These are phyloP conservation scores for Sycophaga agraensis DNA, from an alignment of 1,140 invertebrate species.

Conservation along the genomic window DNA sequence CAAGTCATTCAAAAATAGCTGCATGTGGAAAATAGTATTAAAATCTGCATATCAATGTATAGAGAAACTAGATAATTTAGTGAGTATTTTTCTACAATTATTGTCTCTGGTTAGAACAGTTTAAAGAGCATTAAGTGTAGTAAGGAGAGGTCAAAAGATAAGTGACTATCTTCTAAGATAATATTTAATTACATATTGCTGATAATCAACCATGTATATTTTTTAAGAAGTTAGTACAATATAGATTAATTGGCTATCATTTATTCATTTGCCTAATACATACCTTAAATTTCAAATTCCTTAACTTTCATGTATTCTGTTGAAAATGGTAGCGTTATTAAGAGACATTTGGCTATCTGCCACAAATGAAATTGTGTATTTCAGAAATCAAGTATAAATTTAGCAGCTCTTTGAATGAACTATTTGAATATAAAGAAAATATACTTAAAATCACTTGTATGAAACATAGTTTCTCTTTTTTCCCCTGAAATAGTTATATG, in stretches of 20 bases:
- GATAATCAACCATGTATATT: too few species aligned
- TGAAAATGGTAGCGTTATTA: neutral
- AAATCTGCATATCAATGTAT: slow-evolving; percentile 8
- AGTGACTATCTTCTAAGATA: too few species aligned
- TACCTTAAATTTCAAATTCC: neutral
- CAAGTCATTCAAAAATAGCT: slow-evolving; percentile 33
- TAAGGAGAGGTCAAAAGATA: slow-evolving; percentile 30
- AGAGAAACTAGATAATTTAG: slow-evolving; percentile 7
- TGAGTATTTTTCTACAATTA: slow-evolving; percentile 6
- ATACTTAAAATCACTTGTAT: too few species aligned
- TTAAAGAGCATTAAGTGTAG: slow-evolving; percentile 4
- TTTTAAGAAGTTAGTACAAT: too few species aligned
- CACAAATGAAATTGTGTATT: slow-evolving; percentile 13
- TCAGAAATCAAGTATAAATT: slow-evolving; percentile 17
- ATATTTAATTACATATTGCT: neutral
- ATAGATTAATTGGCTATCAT: too few species aligned
- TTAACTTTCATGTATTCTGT: neutral
- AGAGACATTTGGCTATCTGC: slow-evolving; percentile 1
- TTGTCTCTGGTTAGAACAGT: slow-evolving; percentile 5
- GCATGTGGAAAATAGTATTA: neutral
- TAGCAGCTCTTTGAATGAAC: neutral
- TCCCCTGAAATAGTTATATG: too few species aligned
- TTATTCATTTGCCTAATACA: neutral
- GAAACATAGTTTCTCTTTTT: too few species aligned
- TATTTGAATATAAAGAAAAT: neutral